phyloP scores from a whole-genome alignment of 2,888 invertebrate genomes.

The Geophilus truncorum region DNA sequence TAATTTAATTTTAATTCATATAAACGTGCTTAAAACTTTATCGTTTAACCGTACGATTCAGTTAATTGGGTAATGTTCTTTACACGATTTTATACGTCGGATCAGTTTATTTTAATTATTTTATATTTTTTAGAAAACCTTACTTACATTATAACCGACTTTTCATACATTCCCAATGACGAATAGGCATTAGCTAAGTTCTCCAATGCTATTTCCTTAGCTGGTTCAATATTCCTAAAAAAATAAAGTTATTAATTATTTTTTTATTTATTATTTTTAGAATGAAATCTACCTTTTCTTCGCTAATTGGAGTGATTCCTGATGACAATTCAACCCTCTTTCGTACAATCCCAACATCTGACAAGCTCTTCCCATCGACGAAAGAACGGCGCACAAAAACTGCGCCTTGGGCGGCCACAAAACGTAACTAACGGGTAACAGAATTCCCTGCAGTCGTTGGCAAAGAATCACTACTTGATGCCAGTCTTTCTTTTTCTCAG shows the following conservation, averaged over 20 bases:
- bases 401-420: slow-evolving; percentile 29
- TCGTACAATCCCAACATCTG: slow-evolving; percentile 10
- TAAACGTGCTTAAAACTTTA: too few relatives aligned
- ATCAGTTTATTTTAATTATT: too few relatives aligned
- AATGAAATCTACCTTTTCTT: background rate
- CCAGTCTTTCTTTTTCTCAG: slow-evolving; percentile 15
- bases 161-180: slow-evolving; percentile 16
- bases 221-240: background rate
- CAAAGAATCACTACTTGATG: background rate
- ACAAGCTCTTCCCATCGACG: slow-evolving; percentile 26
- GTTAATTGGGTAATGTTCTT: too few relatives aligned
- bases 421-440: slow-evolving; percentile 1
- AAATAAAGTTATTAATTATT: background rate
- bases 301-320: slow-evolving; percentile 8
- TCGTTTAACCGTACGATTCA: too few relatives aligned
- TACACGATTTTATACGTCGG: too few relatives aligned
- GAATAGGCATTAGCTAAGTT: background rate
- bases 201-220: slow-evolving; percentile 29
- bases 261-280: background rate
- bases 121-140: background rate
- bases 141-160: slow-evolving; percentile 19
- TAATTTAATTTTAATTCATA: too few relatives aligned
- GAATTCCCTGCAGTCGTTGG: background rate
- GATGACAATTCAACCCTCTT: slow-evolving; percentile 2
- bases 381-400: background rate